Conservation (phyloP, 2,113 vertebrate genomes). For the Cryptomyrus ogoouensis region DNA sequence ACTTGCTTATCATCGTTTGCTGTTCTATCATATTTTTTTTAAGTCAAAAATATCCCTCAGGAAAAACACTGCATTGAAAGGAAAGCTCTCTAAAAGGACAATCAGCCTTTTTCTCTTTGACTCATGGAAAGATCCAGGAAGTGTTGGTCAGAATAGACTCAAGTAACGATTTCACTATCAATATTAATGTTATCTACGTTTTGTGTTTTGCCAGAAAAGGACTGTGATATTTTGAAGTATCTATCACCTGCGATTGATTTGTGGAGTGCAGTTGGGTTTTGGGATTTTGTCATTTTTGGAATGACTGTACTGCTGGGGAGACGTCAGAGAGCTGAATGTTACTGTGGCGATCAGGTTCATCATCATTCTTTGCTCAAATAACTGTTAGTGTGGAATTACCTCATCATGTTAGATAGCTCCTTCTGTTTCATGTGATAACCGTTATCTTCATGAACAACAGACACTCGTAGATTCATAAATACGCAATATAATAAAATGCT, state of each 20-base stretch:
- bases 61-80: neutral
- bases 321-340: neutral
- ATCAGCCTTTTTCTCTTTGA: neutral
- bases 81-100: neutral
- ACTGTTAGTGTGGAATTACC: neutral
- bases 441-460: neutral
- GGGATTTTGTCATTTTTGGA: neutral
- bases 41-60: neutral
- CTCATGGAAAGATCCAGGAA: neutral
- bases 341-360: neutral
- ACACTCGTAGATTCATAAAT: neutral
- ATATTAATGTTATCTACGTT: neutral
- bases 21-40: neutral
- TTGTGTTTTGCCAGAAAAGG: neutral
- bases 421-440: neutral
- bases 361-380: neutral
- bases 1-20: neutral
- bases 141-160: neutral
- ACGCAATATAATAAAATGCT: neutral
- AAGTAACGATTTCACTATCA: neutral
- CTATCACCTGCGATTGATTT: neutral
- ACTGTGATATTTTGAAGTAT: neutral
- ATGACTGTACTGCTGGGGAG: neutral
- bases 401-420: neutral
- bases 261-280: neutral